Evolutionary conservation across 2,888 invertebrate genomes (phyloP).

Genomic region (Acleris sparsana): DNA sequence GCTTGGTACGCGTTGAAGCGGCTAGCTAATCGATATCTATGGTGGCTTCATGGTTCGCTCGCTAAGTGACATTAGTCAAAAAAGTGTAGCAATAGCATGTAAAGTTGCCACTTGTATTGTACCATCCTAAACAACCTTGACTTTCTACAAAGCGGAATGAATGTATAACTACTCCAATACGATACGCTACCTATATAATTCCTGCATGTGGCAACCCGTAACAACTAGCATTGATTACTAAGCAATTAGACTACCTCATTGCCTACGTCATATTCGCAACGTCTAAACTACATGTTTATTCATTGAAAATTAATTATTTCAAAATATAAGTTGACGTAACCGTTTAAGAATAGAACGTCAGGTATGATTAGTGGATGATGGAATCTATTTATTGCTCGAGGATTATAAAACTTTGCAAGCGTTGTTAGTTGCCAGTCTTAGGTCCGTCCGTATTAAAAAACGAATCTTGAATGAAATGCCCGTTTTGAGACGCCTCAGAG

Average conservation of each 20-base stretch:
- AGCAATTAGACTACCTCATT: slow-evolving; percentile 14
- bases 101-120: slow-evolving; percentile 12
- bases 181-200: slow-evolving; percentile 1
- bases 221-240: slow-evolving; percentile 12
- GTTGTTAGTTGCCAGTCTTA: slow-evolving; percentile 14
- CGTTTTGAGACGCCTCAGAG: too few relatives aligned
- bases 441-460: background rate
- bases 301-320: slow-evolving; percentile 12
- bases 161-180: background rate
- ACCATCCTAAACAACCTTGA: too few relatives aligned
- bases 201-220: slow-evolving; percentile 3
- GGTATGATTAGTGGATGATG: slow-evolving; percentile 24
- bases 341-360: slow-evolving; percentile 10
- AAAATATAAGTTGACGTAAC: slow-evolving; percentile 20
- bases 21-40: slow-evolving; percentile 65
- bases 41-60: slow-evolving; percentile 52
- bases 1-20: slow-evolving; percentile 65
- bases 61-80: slow-evolving; percentile 47
- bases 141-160: slow-evolving; percentile 8
- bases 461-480: too few relatives aligned
- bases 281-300: slow-evolving; percentile 12
- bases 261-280: slow-evolving; percentile 16
- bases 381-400: slow-evolving; percentile 19
- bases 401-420: slow-evolving; percentile 18
- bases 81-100: slow-evolving; percentile 48